These are phyloP conservation scores for Sinopyrophorus schimmeli DNA, from an alignment of 2,888 invertebrate genomes.

Conservation along the genomic window DNA sequence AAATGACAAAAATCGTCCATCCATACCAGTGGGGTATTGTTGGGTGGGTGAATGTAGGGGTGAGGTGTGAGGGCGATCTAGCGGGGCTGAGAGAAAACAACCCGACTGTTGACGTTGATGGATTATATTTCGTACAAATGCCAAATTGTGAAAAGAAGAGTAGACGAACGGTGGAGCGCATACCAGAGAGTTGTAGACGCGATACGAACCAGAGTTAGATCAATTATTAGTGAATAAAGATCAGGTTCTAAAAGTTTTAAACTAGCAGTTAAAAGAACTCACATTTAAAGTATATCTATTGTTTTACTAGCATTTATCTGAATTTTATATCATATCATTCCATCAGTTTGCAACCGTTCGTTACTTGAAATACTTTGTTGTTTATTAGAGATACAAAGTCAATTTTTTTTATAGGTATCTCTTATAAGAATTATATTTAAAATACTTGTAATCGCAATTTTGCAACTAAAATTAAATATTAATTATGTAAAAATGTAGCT, in stretches of 20 bases:
- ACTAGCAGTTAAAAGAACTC: too few relatives aligned
- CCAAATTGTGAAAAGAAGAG: conserved; percentile 59
- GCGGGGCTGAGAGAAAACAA: conserved; percentile 55
- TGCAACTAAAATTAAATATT: too few relatives aligned
- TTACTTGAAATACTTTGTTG: too few relatives aligned
- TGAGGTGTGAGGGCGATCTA: conserved; percentile 43
- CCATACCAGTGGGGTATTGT: conserved; percentile 56
- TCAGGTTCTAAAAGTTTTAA: conserved; percentile 19
- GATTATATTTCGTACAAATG: conserved; percentile 59
- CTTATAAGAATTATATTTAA: too few relatives aligned
- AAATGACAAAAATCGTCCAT: conserved; percentile 59
- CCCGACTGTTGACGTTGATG: conserved; percentile 59
- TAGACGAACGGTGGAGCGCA: conserved; percentile 51
- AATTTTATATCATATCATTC: too few relatives aligned
- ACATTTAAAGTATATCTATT: too few relatives aligned
- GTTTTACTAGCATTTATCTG: too few relatives aligned
- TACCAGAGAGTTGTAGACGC: conserved; percentile 51
- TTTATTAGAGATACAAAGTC: too few relatives aligned
- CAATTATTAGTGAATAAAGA: conserved; percentile 49
- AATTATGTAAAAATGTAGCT: too few relatives aligned
- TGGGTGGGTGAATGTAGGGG: conserved; percentile 45
- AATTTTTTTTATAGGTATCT: too few relatives aligned
- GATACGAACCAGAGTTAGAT: conserved; percentile 50
- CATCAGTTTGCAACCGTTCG: too few relatives aligned
- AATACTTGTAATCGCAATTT: too few relatives aligned